Percentiles rank a stretch among this genome's conserved stretches.
These are phyloP conservation scores for Silvanus unidentatus DNA, from an alignment of 2,888 invertebrate genomes.

Conservation along the genomic window DNA sequence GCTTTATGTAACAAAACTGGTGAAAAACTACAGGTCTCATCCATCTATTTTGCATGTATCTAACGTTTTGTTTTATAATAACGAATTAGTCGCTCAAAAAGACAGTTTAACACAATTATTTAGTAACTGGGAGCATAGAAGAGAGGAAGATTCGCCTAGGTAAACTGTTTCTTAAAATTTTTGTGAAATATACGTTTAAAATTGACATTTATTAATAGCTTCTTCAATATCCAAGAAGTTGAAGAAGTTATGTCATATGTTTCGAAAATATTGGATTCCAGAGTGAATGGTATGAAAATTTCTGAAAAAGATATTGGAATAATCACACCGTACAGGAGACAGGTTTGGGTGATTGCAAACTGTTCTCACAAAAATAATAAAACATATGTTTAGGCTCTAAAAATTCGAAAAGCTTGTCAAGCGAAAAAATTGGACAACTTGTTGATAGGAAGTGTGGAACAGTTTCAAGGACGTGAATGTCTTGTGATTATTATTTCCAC, in stretches of 20 bases:
- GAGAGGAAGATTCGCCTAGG: constrained; percentile 49
- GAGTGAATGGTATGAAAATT: constrained; percentile 47
- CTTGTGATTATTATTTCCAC: constrained; percentile 73
- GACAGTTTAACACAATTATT: constrained; percentile 27
- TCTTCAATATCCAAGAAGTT: constrained; percentile 57
- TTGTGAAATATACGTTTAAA: too few relatives aligned
- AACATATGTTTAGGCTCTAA: constrained; percentile 33
- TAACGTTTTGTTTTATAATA: constrained; percentile 65
- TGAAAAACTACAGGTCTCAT: constrained; percentile 70
- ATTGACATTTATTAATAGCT: too few relatives aligned
- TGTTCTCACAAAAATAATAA: background rate
- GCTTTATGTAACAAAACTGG: constrained; percentile 61
- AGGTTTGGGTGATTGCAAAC: constrained; percentile 26
- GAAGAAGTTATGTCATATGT: constrained; percentile 54
- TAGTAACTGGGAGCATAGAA: constrained; percentile 41
- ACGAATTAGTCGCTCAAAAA: constrained; percentile 50
- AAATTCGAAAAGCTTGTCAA: constrained; percentile 43
- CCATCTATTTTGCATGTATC: constrained; percentile 58
- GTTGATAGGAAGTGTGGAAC: constrained; percentile 73
- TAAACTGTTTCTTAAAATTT: constrained; percentile 19
- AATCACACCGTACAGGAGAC: constrained; percentile 52
- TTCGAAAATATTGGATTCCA: constrained; percentile 47
- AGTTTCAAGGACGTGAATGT: constrained; percentile 81
- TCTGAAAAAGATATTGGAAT: constrained; percentile 51
- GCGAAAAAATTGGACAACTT: constrained; percentile 44